Base-by-base conservation (phyloP, 2,888 invertebrate species). In the Heteropelma amictum region DNA sequence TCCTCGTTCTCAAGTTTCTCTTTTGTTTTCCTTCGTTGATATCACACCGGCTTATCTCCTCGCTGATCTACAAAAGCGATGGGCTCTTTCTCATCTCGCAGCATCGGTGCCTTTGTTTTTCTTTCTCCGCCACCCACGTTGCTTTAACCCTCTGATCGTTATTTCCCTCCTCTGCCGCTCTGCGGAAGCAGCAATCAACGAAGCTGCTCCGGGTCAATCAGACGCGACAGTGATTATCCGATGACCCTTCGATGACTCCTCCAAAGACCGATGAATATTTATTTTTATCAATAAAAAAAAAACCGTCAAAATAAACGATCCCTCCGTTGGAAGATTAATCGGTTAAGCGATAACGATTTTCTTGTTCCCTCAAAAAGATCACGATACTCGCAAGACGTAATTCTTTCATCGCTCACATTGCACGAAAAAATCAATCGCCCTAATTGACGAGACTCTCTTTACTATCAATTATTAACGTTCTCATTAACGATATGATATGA, bases 31-130 rank as follows among this genome's bases (percentile, higher is more conserved):
- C 30, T 42, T 8, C 33, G 17, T 45, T 45, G 45, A 51, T 72
- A 69, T 69, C 64, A 60, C 61, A 7, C 38, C 10, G 40, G 72
- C 68, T 78, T 79, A 78, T 78, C 75, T 73, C 71, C 76, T 71
- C 77, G 65, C 64, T 61, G 58, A 76, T 73, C 73, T 70, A 61
- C 35, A 54, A 54, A 47, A 64, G 70, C 70, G 61, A 74, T 63
- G 76, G 67, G 67, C 53, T 64, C 51, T 45, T 58, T 38, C 69
- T 17, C 47, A 4, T 56, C 53, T 23, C 54, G 38, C 60, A n/a
- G 12, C 14, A 33, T 28, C 35, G 19, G 40, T 12, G 33, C 38
- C 8, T 7, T 14, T 33, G 21, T 21, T n/a, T 63, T 17, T 45
- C 28, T 38, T 33, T 30, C 6, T 42, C 7, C 17, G 17, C 69